A percentile compares a stretch with the other conserved stretches of the same genome.
These are phyloP conservation scores for Ellobius talpinus DNA, from an alignment of 2,113 vertebrate genomes.

Conservation along the genomic window DNA sequence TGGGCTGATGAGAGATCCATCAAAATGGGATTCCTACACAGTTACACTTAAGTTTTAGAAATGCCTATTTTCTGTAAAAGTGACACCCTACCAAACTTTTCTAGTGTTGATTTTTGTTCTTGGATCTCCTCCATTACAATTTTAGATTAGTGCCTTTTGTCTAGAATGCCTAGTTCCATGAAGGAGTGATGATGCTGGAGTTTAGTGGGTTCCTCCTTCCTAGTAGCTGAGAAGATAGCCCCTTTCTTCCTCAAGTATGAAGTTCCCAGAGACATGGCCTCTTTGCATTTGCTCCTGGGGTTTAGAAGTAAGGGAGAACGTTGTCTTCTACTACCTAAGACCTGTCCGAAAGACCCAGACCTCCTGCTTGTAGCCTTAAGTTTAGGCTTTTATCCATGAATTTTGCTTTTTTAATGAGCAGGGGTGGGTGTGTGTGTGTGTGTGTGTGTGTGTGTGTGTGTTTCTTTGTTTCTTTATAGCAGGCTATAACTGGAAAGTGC, in stretches of 20 bases:
- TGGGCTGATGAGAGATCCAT: neutral
- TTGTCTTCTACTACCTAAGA: neutral
- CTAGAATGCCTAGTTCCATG: neutral
- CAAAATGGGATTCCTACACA: neutral
- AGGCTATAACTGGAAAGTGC: constrained; percentile 7
- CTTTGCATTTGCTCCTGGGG: neutral
- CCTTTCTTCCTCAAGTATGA: neutral
- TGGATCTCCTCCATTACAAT: neutral
- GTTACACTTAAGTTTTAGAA: neutral
- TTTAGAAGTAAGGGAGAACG: neutral
- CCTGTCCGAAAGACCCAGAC: neutral
- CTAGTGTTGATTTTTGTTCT: constrained; percentile 5
- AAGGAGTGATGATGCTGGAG: neutral
- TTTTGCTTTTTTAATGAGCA: neutral
- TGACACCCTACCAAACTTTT: neutral
- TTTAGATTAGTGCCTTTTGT: neutral
- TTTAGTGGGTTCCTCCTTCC: neutral
- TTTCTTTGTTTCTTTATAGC: neutral
- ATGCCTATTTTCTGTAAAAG: neutral
- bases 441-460: neutral
- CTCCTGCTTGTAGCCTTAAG: neutral
- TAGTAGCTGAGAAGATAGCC: neutral
- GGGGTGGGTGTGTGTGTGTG: neutral
- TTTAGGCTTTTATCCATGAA: neutral
- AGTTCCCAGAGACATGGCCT: neutral